Percentiles rank a stretch among this genome's conserved stretches.
Conservation (phyloP, 2,113 vertebrate genomes). For the Prunella himalayana region DNA sequence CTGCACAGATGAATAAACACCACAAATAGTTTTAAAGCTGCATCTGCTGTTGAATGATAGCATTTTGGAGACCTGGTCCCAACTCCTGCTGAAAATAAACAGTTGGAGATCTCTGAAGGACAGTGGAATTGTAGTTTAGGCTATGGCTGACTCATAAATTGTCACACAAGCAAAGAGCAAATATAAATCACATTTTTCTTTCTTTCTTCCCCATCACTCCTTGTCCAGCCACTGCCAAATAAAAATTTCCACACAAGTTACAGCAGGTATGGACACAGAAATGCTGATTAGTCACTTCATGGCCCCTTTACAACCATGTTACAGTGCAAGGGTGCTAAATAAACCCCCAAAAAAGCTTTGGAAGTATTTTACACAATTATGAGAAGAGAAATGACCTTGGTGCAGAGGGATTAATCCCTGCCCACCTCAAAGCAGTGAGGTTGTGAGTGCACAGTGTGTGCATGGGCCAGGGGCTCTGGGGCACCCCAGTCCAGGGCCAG, state of each 20-base stretch:
- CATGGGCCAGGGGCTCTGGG: neutral
- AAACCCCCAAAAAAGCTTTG: neutral
- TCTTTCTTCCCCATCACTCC: neutral
- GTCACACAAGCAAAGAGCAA: neutral
- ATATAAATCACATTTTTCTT: neutral
- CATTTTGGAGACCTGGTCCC: neutral
- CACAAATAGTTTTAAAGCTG: neutral
- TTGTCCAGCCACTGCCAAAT: neutral
- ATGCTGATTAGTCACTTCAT: neutral
- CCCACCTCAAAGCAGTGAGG: neutral
- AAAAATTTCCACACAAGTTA: neutral
- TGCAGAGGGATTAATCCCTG: neutral
- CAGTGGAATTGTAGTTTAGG: neutral
- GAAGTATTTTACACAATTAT: neutral
- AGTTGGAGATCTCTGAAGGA: neutral
- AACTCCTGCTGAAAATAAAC: neutral
- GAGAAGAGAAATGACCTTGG: rapidly evolving
- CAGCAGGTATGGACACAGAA: neutral
- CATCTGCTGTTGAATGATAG: constrained; percentile 14
- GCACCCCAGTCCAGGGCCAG: neutral
- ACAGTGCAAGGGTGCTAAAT: neutral
- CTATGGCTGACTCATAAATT: neutral
- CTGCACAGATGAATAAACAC: neutral
- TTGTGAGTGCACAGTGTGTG: neutral
- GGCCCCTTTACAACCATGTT: neutral